phyloP scores from a whole-genome alignment of 2,888 invertebrate genomes.

The Melolontha melolontha region DNA sequence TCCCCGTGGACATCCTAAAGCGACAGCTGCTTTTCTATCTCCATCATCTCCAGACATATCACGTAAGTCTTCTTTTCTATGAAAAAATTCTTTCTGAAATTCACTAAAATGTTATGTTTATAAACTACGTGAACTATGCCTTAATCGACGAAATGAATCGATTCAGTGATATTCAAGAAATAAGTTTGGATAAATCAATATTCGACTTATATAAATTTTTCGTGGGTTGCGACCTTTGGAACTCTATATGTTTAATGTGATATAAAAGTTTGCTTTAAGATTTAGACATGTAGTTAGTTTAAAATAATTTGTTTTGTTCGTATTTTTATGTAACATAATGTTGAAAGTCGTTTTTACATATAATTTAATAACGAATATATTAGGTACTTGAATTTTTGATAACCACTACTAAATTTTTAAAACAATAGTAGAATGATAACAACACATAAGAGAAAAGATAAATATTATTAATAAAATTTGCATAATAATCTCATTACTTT shows the following conservation, averaged over 20 bases:
- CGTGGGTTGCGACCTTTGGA: constrained; percentile 19
- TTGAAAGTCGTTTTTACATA: too few species aligned
- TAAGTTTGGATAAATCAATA: neutral
- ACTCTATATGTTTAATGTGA: neutral
- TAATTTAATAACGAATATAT: too few species aligned
- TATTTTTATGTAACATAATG: too few species aligned
- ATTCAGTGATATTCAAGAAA: neutral
- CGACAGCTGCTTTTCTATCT: neutral
- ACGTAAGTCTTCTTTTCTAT: constrained; percentile 23
- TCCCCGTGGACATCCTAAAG: constrained; percentile 15
- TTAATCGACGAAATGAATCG: neutral
- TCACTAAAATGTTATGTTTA: neutral
- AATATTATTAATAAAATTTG: too few species aligned
- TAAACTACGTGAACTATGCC: neutral
- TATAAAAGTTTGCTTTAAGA: neutral
- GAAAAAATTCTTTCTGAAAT: neutral
- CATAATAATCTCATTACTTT: too few species aligned
- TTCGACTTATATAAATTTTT: constrained; percentile 23
- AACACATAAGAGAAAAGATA: too few species aligned
- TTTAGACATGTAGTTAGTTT: neutral
- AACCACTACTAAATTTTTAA: too few species aligned
- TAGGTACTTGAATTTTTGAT: too few species aligned
- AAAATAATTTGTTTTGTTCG: neutral
- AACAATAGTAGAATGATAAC: too few species aligned
- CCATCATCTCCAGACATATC: neutral